Evolutionary conservation across 2,797 vertebrate genomes (phyloP).

Genomic region (Helicolenus hilgendorfi): DNA sequence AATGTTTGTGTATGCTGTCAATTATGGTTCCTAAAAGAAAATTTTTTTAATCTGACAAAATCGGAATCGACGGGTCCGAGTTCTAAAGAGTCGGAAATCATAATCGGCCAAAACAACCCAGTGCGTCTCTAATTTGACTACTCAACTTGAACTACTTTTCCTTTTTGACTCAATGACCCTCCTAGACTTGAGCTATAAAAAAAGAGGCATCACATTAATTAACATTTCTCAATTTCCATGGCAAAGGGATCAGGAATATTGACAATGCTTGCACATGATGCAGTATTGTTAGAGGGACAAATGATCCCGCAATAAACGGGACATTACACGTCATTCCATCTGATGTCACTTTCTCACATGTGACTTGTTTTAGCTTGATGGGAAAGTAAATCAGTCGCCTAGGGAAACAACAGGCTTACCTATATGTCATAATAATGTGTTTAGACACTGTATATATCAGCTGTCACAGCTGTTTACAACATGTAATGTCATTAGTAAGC

Average conservation of each 20-base stretch:
- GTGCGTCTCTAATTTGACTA: neutral
- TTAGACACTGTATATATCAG: conserved; percentile 32
- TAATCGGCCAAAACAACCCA: too few relatives aligned
- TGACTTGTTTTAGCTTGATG: conserved; percentile 14
- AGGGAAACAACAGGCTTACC: conserved; percentile 25
- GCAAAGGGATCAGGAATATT: neutral
- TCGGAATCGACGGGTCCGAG: neutral
- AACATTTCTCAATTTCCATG: conserved; percentile 15
- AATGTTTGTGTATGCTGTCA: neutral
- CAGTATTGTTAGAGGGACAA: conserved; percentile 1
- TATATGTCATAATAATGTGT: conserved; percentile 38
- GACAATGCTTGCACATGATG: neutral
- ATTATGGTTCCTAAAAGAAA: neutral
- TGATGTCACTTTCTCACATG: conserved; percentile 31
- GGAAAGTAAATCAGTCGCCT: conserved; percentile 28
- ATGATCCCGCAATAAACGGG: neutral
- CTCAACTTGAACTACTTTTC: neutral
- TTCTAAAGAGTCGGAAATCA: too few relatives aligned
- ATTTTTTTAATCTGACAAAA: neutral
- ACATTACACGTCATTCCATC: conserved; percentile 17
- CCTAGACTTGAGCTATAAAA: neutral
- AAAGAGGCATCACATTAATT: neutral
- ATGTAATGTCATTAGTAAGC: conserved; percentile 14
- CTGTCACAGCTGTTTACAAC: conserved; percentile 36
- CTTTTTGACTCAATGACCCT: neutral